phyloP scores from a whole-genome alignment of 2,113 vertebrate genomes.

The Dinomys branickii region DNA sequence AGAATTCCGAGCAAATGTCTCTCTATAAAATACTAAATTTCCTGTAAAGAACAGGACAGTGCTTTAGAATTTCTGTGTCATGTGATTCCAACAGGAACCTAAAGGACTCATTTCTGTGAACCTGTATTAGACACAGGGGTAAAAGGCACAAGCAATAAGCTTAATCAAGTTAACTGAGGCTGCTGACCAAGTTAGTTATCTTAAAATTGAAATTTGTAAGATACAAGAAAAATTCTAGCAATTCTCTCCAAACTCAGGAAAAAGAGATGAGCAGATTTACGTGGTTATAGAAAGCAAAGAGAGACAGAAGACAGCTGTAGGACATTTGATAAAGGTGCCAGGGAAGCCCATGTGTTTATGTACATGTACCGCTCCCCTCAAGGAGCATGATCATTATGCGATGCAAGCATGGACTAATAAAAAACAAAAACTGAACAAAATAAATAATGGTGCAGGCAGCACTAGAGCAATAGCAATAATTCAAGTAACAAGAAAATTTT shows the following conservation, averaged over 20 bases:
- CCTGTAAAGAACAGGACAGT: not conserved
- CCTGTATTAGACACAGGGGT: not conserved
- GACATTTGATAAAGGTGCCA: not conserved
- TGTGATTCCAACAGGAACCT: not conserved
- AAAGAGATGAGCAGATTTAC: not conserved
- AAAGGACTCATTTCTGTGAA: not conserved
- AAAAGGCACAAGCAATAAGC: not conserved
- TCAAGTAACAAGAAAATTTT: not conserved
- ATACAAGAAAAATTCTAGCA: not conserved
- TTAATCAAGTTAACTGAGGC: not conserved
- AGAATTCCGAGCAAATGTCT: slow-evolving; percentile 60
- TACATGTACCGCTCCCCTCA: not conserved
- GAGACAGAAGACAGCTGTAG: not conserved
- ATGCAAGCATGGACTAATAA: not conserved
- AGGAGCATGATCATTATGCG: not conserved
- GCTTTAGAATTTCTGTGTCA: not conserved
- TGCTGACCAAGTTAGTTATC: not conserved
- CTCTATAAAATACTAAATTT: slow-evolving; percentile 60
- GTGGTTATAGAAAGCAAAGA: not conserved
- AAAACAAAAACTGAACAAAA: not conserved
- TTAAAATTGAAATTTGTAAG: not conserved
- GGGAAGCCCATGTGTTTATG: not conserved
- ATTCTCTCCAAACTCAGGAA: not conserved
- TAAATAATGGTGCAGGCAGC: not conserved
- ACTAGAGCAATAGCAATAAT: not conserved